Evolutionary conservation across 2,888 invertebrate species (phyloP).

Genomic region (Tetheella fluctuosa): DNA sequence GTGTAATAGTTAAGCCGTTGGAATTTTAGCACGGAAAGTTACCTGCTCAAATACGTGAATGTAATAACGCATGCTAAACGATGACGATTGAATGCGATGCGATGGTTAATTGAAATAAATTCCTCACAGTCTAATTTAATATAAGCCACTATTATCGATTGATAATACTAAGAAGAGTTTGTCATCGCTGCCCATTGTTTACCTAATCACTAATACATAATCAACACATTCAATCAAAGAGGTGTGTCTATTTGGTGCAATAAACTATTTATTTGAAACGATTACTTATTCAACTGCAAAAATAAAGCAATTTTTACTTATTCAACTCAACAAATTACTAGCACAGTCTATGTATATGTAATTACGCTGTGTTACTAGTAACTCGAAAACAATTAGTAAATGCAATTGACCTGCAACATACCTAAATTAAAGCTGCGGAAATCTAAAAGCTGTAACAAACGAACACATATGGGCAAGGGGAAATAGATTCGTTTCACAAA

Average conservation of each 20-base stretch:
- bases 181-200: conserved; percentile 3
- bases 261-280: not conserved
- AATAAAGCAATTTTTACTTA: too few relatives aligned
- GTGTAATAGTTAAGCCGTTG: conserved; percentile 27
- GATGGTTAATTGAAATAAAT: conserved; percentile 19
- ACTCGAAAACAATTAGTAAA: conserved; percentile 7
- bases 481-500: conserved; percentile 49
- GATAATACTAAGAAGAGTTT: not conserved
- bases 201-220: conserved; percentile 10
- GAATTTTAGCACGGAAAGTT: conserved; percentile 5
- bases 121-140: not conserved
- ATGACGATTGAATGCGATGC: conserved; percentile 31
- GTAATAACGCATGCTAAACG: conserved; percentile 30
- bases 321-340: too few relatives aligned
- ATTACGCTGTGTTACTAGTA: too few relatives aligned
- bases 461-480: conserved; percentile 40
- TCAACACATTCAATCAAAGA: not conserved
- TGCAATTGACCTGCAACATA: conserved; percentile 11
- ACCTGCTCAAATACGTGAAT: conserved; percentile 28
- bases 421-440: conserved; percentile 30
- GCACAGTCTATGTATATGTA: too few relatives aligned
- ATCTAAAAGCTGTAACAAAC: conserved; percentile 38
- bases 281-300: not conserved
- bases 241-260: not conserved
- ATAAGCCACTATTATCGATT: not conserved